Evolutionary conservation across 2,797 vertebrate species (phyloP).

Genomic region (Pogonophryne albipinna): DNA sequence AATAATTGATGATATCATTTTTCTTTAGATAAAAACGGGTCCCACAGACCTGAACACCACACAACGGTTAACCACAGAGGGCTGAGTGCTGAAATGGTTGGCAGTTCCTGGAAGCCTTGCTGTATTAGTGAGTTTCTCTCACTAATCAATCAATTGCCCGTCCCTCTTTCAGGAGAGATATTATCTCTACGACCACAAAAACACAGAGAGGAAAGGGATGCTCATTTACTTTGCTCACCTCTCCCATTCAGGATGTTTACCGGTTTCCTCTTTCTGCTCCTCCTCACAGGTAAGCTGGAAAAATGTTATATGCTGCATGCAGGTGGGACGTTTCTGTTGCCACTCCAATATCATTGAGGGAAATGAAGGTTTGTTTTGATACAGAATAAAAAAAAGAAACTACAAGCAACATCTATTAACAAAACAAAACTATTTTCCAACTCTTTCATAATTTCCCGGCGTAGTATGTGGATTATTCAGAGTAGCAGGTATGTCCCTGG

Average conservation of each 20-base stretch:
- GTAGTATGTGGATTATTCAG: background rate
- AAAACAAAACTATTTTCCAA: background rate
- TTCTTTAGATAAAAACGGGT: too few species aligned
- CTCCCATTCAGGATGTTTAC: slow-evolving; percentile 12
- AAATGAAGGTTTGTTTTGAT: too few species aligned
- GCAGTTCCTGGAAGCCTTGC: background rate
- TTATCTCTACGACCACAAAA: background rate
- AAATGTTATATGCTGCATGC: background rate
- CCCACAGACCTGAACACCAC: too few species aligned
- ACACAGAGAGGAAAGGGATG: background rate
- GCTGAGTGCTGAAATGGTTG: background rate
- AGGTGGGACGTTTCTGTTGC: too few species aligned
- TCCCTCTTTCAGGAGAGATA: too few species aligned
- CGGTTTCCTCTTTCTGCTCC: slow-evolving; percentile 36
- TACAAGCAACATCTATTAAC: too few species aligned
- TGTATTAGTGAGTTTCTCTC: slow-evolving; percentile 54
- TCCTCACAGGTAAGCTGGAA: slow-evolving; percentile 40
- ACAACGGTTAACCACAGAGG: background rate
- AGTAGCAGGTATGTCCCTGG: background rate
- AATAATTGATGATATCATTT: too few species aligned
- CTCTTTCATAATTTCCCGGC: background rate
- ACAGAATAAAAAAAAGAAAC: too few species aligned
- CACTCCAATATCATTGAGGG: too few species aligned
- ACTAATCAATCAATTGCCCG: too few species aligned
- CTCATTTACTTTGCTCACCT: slow-evolving; percentile 8